phyloP scores from a whole-genome alignment of 2,888 invertebrate species.

The Sthenelais limicola region DNA sequence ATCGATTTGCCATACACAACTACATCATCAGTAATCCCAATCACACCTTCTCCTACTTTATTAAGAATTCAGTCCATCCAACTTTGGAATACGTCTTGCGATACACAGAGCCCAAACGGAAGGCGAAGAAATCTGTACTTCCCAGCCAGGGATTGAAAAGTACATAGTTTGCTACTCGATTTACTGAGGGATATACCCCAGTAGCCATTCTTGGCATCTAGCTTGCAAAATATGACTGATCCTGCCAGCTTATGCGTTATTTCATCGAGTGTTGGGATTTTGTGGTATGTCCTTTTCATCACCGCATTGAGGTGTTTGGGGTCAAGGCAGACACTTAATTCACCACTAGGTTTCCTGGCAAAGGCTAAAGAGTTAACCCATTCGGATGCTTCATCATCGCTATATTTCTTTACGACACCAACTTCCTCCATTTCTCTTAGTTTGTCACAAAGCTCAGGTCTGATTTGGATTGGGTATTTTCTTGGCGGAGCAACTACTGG shows the following conservation, averaged over 20 bases:
- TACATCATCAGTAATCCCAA: conserved; percentile 49
- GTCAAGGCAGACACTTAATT: conserved; percentile 44
- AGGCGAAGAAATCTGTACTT: conserved; percentile 29
- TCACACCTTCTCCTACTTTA: conserved; percentile 44
- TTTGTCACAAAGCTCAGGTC: conserved; percentile 30
- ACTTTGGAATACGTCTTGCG: conserved; percentile 37
- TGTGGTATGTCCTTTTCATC: conserved; percentile 41
- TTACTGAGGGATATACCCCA: conserved; percentile 44
- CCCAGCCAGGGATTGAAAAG: conserved; percentile 41
- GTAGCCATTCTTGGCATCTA: conserved; percentile 48
- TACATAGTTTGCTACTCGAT: conserved; percentile 21
- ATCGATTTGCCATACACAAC: conserved; percentile 48
- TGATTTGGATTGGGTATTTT: conserved; percentile 41
- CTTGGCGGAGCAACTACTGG: conserved; percentile 43
- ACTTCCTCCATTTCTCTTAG: conserved; percentile 44
- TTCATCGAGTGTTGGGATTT: conserved; percentile 45
- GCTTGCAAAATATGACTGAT: conserved; percentile 43
- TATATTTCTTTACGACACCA: conserved; percentile 43
- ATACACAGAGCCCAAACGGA: conserved; percentile 27
- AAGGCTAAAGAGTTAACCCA: conserved; percentile 51
- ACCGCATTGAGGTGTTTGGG: conserved; percentile 40
- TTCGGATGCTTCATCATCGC: conserved; percentile 47
- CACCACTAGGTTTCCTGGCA: conserved; percentile 45
- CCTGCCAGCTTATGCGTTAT: conserved; percentile 42
- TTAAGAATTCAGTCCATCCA: conserved; percentile 24